Percentiles rank a stretch among this genome's conserved stretches.
Evolutionary conservation across 1,140 invertebrate species (phyloP).

Genomic region (Drosophila serrata): DNA sequence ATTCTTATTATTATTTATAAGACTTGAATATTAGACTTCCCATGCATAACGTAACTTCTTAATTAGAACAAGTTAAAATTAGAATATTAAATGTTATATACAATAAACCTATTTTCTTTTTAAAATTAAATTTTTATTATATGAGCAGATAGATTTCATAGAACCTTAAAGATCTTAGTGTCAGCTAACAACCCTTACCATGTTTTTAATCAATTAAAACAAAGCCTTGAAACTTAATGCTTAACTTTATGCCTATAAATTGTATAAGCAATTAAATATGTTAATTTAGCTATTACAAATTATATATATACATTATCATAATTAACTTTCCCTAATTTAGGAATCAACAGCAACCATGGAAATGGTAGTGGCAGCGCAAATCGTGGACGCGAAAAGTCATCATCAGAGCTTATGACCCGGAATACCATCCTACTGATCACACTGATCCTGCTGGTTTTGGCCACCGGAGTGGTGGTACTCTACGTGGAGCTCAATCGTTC

Average conservation of each 20-base stretch:
- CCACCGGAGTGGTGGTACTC: constrained; percentile 55
- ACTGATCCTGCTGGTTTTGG: constrained; percentile 65
- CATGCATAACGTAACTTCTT: no score
- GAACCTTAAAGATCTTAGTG: background rate
- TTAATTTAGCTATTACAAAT: background rate
- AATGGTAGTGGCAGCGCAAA: constrained; percentile 32
- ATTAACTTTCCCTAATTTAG: constrained; percentile 46
- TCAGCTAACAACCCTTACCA: background rate
- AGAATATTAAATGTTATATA: no score
- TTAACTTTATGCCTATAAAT: background rate
- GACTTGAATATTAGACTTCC: no score
- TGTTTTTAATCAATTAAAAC: background rate
- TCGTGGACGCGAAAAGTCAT: constrained; percentile 16
- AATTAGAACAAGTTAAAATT: no score
- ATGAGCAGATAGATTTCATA: background rate
- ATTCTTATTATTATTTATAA: no score
- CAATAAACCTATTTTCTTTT: no score
- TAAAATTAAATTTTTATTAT: no score
- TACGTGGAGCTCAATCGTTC: constrained; percentile 60
- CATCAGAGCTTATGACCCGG: constrained; percentile 54
- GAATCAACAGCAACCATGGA: constrained; percentile 58
- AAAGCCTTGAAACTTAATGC: background rate
- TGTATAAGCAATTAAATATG: background rate
- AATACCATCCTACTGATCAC: constrained; percentile 63
- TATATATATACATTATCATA: constrained; percentile 16